Percentiles rank a stretch among this genome's conserved stretches.
These are phyloP conservation scores for Punctoribates punctum DNA, from an alignment of 2,888 invertebrate genomes.

Conservation along the genomic window DNA sequence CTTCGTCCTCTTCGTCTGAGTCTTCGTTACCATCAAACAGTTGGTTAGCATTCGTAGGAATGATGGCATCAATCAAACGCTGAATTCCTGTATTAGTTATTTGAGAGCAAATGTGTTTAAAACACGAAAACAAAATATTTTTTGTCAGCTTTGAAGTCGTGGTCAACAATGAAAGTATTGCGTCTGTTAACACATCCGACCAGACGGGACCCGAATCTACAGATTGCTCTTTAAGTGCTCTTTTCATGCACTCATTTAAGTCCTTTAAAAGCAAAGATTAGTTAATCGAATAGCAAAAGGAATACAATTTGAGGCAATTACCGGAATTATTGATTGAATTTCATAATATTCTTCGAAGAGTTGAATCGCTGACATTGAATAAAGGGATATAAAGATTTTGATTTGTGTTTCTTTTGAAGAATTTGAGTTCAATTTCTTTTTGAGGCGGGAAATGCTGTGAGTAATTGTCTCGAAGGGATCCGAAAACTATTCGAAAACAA, in stretches of 20 bases:
- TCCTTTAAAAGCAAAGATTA: conserved; percentile 39
- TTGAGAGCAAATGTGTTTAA: conserved; percentile 44
- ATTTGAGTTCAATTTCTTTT: background rate
- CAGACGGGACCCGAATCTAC: conserved; percentile 42
- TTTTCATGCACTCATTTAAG: conserved; percentile 45
- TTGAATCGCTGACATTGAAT: conserved; percentile 27
- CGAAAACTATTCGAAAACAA: background rate
- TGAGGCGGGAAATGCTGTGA: background rate
- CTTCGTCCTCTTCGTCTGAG: conserved; percentile 43
- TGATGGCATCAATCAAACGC: conserved; percentile 45
- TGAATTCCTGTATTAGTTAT: conserved; percentile 45
- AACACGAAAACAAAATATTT: conserved; percentile 42
- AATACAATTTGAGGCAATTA: background rate
- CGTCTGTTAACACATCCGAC: conserved; percentile 46
- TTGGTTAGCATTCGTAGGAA: conserved; percentile 16
- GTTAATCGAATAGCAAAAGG: background rate
- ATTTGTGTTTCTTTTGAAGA: background rate
- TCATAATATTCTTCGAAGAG: conserved; percentile 37
- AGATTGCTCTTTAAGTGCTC: conserved; percentile 42
- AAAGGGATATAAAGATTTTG: conserved; percentile 19
- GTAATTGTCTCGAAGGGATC: background rate
- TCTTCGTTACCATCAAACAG: conserved; percentile 9
- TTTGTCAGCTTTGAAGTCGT: conserved; percentile 43
- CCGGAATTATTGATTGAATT: conserved; percentile 30
- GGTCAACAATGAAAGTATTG: conserved; percentile 46